Evolutionary conservation across 2,888 invertebrate genomes (phyloP), one percentile per base, ranked within the genome.

Genomic region (Cantharis rustica): DNA sequence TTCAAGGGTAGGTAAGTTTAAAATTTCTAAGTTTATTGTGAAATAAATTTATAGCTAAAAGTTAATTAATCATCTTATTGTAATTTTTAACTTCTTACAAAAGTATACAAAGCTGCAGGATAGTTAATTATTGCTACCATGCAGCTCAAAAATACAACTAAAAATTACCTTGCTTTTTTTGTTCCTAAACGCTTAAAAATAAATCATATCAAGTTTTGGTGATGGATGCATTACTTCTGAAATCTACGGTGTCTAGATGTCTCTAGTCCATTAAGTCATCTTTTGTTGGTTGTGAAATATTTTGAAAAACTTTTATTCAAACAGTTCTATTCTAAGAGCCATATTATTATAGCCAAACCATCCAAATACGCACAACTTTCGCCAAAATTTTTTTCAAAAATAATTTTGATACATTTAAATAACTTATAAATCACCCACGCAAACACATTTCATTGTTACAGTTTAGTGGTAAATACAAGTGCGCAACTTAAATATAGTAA

Each of bases 401-500:
- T 47, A n/a, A 47, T 47, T 47, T 47, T 2, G 47, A 47, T n/a
- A 47, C 47, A 47, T 47, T 47, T 47, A 47, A 47, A 47, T 9
- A 47, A 47, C 47, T 47, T n/a, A 47, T n/a, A 47, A 47, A n/a
- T 47, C 47, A 47, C 47, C 13, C 47, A n/a, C 47, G 47, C n/a
- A n/a, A 47, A 47, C 47, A 47, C 47, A n/a, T 47, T 47, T 47
- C 47, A 47, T 47, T 7, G 47, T 47, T 47, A 47, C 13, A 47
- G 47, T 47, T 47, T n/a, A n/a, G n/a, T 47, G 47, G n/a, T 47
- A 47, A 47, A 47, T 47, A 70, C 68, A 73, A 72, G 76, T 76
- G 76, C 76, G 76, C 73, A 73, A 47, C 47, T 76, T 69, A 70
- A 76, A 15, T 71, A 71, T 73, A 76, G 71, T 70, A 73, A 73